Evolutionary conservation across 2,888 invertebrate genomes (phyloP), one percentile per base, ranked within the genome.

Genomic region (Theristus sp.): DNA sequence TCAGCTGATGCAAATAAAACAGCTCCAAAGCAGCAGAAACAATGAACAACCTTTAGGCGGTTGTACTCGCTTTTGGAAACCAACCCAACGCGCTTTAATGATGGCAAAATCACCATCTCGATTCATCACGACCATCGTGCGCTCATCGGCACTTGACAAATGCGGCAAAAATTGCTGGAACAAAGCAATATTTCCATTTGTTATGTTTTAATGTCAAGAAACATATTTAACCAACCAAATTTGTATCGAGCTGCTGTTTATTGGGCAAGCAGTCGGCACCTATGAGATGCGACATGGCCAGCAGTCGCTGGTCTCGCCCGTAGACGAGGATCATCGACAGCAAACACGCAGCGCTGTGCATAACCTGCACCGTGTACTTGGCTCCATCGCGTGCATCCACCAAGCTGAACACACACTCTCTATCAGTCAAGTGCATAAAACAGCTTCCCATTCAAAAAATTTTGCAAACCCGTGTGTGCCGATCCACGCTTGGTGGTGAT

Each of bases 321-420:
- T 70, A 77, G 31, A 78, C 75, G 59, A 79, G 74, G 20, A 79
- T 73, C 61, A 75, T 74, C n/a, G 78, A 78, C 67, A 78, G 74
- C 61, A 77, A 68, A 63, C 77, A 66, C 1, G 74, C 71, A 2
- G 77, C 71, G 28, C 75, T 75, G 67, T 78, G 78, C 27, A 79
- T 71, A 2, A 79, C 70, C 59, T 77, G 76, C 46, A 75, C 76
- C 1, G 75, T 75, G 67, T 76, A 78, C 73, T 75, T 63, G 67
- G 73, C 67, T 67, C 75, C 62, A 67, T 73, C 69, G 67, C 73
- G 69, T 65, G 76, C 58, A 65, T 70, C 62, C 68, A 69, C 74
- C 24, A 75, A 67, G 52, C 74, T 73, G 63, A 38, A n/a, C n/a
- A n/a, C n/a, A n/a, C n/a, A n/a, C n/a, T n/a, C n/a, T n/a, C n/a